Evolutionary conservation across 2,888 invertebrate species (phyloP).

Genomic region (Heliothis peltigera): DNA sequence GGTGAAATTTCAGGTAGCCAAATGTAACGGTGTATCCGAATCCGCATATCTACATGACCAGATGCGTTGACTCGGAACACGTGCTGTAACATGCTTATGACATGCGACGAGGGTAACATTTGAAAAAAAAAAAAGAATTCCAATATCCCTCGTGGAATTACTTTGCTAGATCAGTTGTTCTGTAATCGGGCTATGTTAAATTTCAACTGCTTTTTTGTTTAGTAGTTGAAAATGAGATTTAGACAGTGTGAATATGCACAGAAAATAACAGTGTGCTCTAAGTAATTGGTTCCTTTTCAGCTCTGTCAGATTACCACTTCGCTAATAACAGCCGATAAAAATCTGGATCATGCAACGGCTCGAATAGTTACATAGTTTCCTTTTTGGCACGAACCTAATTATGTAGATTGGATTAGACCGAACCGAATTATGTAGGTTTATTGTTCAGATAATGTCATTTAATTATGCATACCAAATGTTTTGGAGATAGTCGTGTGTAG

Average conservation of each 20-base stretch:
- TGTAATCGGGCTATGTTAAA: neutral
- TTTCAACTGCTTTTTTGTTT: constrained; percentile 1
- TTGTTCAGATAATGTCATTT: constrained; percentile 70
- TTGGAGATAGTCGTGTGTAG: constrained; percentile 66
- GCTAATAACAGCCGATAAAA: constrained; percentile 32
- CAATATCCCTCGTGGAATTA: neutral
- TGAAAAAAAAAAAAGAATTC: neutral
- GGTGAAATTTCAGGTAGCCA: constrained; percentile 38
- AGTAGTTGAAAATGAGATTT: neutral
- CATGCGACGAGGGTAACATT: constrained; percentile 42
- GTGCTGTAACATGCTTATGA: constrained; percentile 55
- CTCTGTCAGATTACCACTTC: constrained; percentile 24
- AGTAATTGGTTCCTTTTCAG: constrained; percentile 35
- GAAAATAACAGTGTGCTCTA: constrained; percentile 11
- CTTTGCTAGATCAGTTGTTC: neutral
- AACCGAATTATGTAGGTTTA: constrained; percentile 66
- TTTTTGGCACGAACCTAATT: constrained; percentile 51
- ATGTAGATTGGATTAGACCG: constrained; percentile 54
- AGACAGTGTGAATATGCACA: constrained; percentile 4
- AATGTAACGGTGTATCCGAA: constrained; percentile 51
- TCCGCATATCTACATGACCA: constrained; percentile 56
- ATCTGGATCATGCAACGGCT: constrained; percentile 41
- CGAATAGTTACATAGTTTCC: constrained; percentile 32
- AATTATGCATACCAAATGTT: constrained; percentile 70
- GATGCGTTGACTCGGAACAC: constrained; percentile 57